phyloP scores from a whole-genome alignment of 2,113 vertebrate species.

The Capreolus pygargus region DNA sequence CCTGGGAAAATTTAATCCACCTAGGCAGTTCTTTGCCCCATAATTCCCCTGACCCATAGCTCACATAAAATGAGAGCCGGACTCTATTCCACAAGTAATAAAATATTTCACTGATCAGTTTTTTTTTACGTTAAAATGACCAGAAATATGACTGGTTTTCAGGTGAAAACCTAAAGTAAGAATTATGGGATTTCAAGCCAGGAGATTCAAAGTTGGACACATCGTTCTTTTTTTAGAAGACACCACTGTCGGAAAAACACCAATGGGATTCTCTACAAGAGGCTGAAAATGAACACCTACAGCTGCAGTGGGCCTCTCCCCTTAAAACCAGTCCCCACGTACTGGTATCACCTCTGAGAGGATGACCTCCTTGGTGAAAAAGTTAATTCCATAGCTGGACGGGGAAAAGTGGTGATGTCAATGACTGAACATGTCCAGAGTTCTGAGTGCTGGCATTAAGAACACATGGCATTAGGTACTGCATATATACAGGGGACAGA shows the following conservation, averaged over 20 bases:
- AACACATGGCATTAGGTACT: neutral
- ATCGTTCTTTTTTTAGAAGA: neutral
- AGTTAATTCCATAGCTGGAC: neutral
- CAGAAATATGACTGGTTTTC: neutral
- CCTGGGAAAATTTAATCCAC: conserved; percentile 56
- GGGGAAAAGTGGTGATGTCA: neutral
- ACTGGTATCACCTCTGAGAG: neutral
- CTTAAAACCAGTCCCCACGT: neutral
- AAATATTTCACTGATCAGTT: neutral
- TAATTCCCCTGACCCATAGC: neutral
- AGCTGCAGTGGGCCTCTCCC: neutral
- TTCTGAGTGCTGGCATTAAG: neutral
- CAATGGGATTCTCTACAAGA: neutral
- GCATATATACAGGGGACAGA: neutral
- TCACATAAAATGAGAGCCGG: neutral
- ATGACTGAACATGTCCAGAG: neutral
- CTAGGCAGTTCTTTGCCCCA: conserved; percentile 36
- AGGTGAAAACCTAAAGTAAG: neutral
- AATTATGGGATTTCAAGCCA: conserved; percentile 20
- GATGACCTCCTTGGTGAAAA: neutral
- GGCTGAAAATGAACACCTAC: neutral
- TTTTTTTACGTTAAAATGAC: conserved; percentile 23
- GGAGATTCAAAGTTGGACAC: conserved; percentile 17
- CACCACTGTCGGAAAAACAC: neutral
- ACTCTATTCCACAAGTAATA: neutral